Evolutionary conservation across 1,140 invertebrate species (phyloP), one percentile per base, ranked within the genome.

Genomic region (Odontomachus brunneus): DNA sequence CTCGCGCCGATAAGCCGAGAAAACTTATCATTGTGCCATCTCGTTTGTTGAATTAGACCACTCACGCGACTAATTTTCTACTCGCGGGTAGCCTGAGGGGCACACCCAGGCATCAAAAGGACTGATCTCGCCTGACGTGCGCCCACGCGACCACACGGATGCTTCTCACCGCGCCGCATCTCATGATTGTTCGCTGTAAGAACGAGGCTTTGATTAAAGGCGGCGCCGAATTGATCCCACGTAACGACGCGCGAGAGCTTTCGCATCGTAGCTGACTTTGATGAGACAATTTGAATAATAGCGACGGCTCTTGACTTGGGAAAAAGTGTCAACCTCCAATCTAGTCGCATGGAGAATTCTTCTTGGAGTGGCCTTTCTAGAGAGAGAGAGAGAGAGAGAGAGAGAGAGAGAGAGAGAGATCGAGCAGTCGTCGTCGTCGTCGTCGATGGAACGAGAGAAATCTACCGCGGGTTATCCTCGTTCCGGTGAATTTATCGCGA

Each of bases 231-330:
- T 87, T 83, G 85, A 87, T 87, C 82, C 60, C 44, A 51, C 33
- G 66, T 87, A 87, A 87, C 85, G 66, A 87, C 59, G 67, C 59
- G 73, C 73, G 59, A 75, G 73, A 51, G 59, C 55, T 59, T 51
- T 53, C 62, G 74, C 51, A 14, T 57, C 75, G 65, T 17, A 33
- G 22, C 51, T 71, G 75, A 57, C 51, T 69, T 67, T 60, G 65
- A 84, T 71, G 86, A 83, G 85, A 87, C 76, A 84, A 93, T 93
- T 91, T 92, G 89, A 91, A 93, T 92, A 92, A 92, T 91, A 88
- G 85, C 81, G 84, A 88, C 78, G 86, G 87, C 89, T 92, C 89
- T 90, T 93, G 92, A 92, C 91, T 93, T 82, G 75, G 82, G 90
- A 92, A 92, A 90, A 89, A 89, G 88, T 90, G 87, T 89, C 85